A percentile compares a stretch with the other conserved stretches of the same genome.
phyloP scores from a whole-genome alignment of 2,888 invertebrate genomes.

The Ecliptopera silaceata region DNA sequence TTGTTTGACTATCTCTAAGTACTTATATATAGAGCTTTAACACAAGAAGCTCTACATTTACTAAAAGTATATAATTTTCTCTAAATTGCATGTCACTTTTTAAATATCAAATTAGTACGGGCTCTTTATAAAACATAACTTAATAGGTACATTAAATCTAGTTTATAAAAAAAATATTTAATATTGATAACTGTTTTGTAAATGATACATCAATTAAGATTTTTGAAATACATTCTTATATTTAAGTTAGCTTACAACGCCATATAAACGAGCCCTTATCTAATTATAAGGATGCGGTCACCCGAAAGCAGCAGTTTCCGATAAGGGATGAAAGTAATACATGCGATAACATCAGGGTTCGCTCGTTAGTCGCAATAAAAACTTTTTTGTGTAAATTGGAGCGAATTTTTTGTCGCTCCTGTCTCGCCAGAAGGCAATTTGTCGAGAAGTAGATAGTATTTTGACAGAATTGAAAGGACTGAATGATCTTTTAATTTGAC shows the following conservation, averaged over 20 bases:
- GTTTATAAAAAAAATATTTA: no score
- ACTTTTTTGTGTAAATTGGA: conserved; percentile 66
- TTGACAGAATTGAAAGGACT: conserved; percentile 38
- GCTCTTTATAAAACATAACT: no score
- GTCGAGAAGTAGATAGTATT: conserved; percentile 57
- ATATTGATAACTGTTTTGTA: no score
- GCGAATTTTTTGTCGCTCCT: conserved; percentile 74
- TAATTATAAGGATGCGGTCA: conserved; percentile 73
- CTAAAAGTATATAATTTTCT: no score
- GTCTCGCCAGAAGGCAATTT: conserved; percentile 72
- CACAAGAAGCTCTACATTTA: no score
- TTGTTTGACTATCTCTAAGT: no score
- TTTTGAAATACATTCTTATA: no score
- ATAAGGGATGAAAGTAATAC: conserved; percentile 81
- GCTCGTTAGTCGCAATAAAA: conserved; percentile 77
- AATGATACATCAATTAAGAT: no score
- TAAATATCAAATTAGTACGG: no score
- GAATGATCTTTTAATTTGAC: conserved; percentile 35
- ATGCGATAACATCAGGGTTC: conserved; percentile 71
- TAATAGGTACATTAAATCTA: no score
- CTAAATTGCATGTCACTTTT: no score
- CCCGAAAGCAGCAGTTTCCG: conserved; percentile 55
- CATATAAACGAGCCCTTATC: conserved; percentile 58
- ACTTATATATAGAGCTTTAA: no score
- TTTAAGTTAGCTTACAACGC: neutral